Conservation (phyloP, 1,140 invertebrate species). For the Achroia grisella region DNA sequence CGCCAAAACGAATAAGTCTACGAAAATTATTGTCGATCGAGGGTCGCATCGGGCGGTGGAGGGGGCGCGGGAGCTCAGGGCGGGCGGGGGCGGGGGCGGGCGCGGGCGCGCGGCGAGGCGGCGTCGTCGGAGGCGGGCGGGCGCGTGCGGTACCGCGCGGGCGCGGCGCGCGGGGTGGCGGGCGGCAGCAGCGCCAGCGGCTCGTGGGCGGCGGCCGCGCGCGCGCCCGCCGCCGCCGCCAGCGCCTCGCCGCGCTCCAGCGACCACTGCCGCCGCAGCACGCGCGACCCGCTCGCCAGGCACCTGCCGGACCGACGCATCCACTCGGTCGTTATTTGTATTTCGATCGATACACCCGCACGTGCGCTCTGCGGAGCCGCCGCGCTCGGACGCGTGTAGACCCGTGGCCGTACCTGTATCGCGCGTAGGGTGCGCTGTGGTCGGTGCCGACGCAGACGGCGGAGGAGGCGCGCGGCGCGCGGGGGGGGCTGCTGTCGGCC, state of each 20-base stretch:
- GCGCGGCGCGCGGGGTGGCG: constrained; percentile 69
- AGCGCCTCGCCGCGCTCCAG: constrained; percentile 44
- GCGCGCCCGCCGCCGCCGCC: constrained; percentile 24
- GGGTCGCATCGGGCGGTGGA: constrained; percentile 48
- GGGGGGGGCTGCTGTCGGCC: constrained; percentile 42
- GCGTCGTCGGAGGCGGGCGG: constrained; percentile 88
- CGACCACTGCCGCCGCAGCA: constrained; percentile 48
- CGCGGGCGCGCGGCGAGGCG: constrained; percentile 77
- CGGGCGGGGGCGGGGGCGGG: constrained; percentile 80
- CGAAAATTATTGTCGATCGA: constrained; percentile 20
- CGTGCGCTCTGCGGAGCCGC: constrained; percentile 1
- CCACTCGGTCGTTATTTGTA: neutral
- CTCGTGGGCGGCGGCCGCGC: neutral
- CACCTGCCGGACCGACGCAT: constrained; percentile 14
- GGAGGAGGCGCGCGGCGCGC: constrained; percentile 15
- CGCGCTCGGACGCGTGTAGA: neutral
- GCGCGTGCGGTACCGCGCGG: constrained; percentile 83
- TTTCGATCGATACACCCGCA: neutral
- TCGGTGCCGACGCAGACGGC: constrained; percentile 1
- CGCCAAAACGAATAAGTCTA: neutral
- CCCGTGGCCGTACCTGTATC: constrained; percentile 15
- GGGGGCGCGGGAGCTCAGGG: constrained; percentile 88
- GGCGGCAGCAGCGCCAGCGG: neutral
- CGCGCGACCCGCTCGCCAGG: constrained; percentile 15
- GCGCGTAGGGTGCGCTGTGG: constrained; percentile 16